Conservation (phyloP, 1,140 invertebrate species). For the Micrasema longulum region DNA sequence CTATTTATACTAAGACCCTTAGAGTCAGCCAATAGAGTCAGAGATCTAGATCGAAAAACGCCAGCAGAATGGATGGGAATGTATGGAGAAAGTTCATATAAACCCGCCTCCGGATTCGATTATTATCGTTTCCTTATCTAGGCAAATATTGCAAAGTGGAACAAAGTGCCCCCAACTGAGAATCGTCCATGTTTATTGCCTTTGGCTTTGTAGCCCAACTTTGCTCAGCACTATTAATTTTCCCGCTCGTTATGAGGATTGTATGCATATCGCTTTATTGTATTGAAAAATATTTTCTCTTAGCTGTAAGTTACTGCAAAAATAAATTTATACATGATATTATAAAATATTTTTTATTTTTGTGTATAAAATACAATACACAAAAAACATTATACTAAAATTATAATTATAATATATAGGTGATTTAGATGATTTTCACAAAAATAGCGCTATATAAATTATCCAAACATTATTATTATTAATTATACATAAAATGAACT, state of each 20-base stretch:
- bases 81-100: conserved; percentile 44
- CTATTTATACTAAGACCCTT: conserved; percentile 52
- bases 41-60: conserved; percentile 33
- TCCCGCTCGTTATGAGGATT: conserved; percentile 6
- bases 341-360: no score
- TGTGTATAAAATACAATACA: no score
- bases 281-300: no score
- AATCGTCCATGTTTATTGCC: conserved; percentile 34
- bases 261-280: conserved; percentile 1
- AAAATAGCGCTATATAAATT: no score
- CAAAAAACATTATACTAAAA: no score
- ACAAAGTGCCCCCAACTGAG: conserved; percentile 38
- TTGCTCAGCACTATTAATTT: conserved; percentile 21
- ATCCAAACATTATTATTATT: no score
- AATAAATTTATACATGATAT: no score
- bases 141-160: conserved; percentile 51
- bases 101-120: conserved; percentile 48
- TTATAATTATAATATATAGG: no score
- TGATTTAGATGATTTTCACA: no score
- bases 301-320: no score
- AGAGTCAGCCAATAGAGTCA: conserved; percentile 42
- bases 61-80: conserved; percentile 28
- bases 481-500: no score
- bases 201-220: conserved; percentile 8
- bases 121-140: conserved; percentile 53